Conservation (phyloP, 1,140 invertebrate species). For the Trichoplusia ni region DNA sequence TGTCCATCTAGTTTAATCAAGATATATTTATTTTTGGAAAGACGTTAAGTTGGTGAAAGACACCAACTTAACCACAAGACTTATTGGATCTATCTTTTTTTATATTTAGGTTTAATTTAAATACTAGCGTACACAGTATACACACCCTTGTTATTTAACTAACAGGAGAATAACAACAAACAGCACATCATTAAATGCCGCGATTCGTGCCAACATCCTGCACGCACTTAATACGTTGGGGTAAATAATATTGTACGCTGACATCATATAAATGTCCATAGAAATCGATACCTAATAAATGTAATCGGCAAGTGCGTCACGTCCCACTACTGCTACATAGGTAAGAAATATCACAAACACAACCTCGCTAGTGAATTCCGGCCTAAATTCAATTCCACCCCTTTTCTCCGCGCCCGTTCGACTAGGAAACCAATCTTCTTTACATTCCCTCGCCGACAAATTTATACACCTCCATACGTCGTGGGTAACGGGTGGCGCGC, state of each 20-base stretch:
- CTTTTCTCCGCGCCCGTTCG: slow-evolving; percentile 56
- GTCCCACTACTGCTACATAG: slow-evolving; percentile 46
- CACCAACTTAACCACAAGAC: no score
- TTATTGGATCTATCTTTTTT: no score
- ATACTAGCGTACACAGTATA: no score
- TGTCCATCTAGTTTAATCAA: not conserved
- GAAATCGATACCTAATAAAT: slow-evolving; percentile 41
- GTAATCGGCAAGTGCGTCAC: slow-evolving; percentile 54
- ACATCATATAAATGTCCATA: slow-evolving; percentile 24
- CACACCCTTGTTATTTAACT: no score
- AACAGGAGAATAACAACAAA: no score
- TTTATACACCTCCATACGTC: slow-evolving; percentile 74
- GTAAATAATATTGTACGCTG: slow-evolving; percentile 20
- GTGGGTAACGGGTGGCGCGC: slow-evolving; percentile 52
- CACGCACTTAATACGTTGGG: not conserved
- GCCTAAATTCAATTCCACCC: slow-evolving; percentile 77
- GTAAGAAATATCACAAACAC: slow-evolving; percentile 65
- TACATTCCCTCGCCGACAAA: slow-evolving; percentile 77
- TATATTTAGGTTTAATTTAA: no score
- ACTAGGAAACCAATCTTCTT: slow-evolving; percentile 75
- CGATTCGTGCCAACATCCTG: not conserved
- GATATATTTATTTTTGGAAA: no score
- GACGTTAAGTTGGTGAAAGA: no score
- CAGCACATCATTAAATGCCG: no score
- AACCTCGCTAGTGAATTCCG: slow-evolving; percentile 60